phyloP scores from a whole-genome alignment of 2,888 invertebrate species.

The Endotricha flammealis region DNA sequence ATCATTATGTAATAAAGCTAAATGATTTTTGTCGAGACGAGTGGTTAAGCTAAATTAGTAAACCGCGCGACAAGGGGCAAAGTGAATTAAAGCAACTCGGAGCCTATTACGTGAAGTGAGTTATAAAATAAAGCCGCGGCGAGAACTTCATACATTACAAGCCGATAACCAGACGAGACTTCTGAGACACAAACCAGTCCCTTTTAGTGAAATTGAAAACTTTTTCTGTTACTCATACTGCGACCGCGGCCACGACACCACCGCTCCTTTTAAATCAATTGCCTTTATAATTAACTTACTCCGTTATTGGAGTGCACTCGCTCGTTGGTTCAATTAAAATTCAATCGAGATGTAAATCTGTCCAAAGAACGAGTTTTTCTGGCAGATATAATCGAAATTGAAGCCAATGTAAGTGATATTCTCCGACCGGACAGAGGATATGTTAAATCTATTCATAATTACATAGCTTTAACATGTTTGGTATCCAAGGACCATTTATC shows the following conservation, averaged over 20 bases:
- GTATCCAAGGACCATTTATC: background rate
- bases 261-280: slow-evolving; percentile 76
- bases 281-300: slow-evolving; percentile 76
- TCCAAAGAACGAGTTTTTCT: slow-evolving; percentile 61
- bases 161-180: slow-evolving; percentile 79
- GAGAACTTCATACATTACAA: slow-evolving; percentile 77
- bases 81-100: slow-evolving; percentile 66
- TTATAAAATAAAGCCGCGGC: slow-evolving; percentile 74
- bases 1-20: background rate
- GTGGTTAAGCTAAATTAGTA: slow-evolving; percentile 39
- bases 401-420: slow-evolving; percentile 39
- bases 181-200: slow-evolving; percentile 78
- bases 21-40: background rate
- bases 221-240: slow-evolving; percentile 78
- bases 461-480: background rate
- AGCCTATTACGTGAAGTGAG: slow-evolving; percentile 75
- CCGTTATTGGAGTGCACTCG: slow-evolving; percentile 68
- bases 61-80: slow-evolving; percentile 42
- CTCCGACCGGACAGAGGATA: slow-evolving; percentile 12
- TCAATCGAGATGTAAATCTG: slow-evolving; percentile 70
- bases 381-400: slow-evolving; percentile 52
- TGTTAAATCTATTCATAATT: slow-evolving; percentile 20
- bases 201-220: slow-evolving; percentile 80
- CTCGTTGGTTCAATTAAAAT: slow-evolving; percentile 70
- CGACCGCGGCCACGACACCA: slow-evolving; percentile 66